Base-by-base conservation (phyloP, 2,113 vertebrate species). In the Vidua macroura region DNA sequence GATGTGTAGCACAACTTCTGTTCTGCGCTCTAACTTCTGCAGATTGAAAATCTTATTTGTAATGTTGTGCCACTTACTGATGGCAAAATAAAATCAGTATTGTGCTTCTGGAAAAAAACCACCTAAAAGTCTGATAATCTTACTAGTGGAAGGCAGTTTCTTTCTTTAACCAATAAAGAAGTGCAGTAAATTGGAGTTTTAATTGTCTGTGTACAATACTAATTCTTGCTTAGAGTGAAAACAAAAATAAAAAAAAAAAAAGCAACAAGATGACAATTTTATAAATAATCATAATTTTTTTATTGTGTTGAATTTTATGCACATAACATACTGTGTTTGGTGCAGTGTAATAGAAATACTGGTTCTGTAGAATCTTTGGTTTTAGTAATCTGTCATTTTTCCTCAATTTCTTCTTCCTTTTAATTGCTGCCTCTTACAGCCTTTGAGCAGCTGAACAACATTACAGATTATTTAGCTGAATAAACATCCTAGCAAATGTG, bases 381-480 rank as follows among this genome's bases (percentile, higher is more conserved):
- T 41, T 78, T 30, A 92, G 56, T 69, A 83, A 72, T 88, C 69
- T 69, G 53, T 25, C 18, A 7, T 20, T 80, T 86, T 90, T 60
- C 52, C 53, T 92, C 67, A 70, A 51, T 82, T 79, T 93, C 33
- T 78, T 67, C 24, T 88, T 73, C 33, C 28, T 80, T 79, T 68
- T 93, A 80, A 90, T 87, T 94, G 39, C 69, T 78, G 23, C 60
- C 21, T 88, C 60, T 83, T 79, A 30, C 21, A 48, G 12, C 28
- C 67, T 81, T 90, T 56, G 35, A 94, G 62, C 35, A 70, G n/a
- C 66, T 88, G 73, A 92, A 79, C 75, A 91, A 76, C 20, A 11
- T 84, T 86, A 53, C 14, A 88, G 60, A 69, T 83, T 64, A 63
- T 92, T 96, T 86, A 96, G 92, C 90, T 94, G 91, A 90, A 75